Conservation (phyloP, 2,113 vertebrate species). For the Platichthys stellatus region DNA sequence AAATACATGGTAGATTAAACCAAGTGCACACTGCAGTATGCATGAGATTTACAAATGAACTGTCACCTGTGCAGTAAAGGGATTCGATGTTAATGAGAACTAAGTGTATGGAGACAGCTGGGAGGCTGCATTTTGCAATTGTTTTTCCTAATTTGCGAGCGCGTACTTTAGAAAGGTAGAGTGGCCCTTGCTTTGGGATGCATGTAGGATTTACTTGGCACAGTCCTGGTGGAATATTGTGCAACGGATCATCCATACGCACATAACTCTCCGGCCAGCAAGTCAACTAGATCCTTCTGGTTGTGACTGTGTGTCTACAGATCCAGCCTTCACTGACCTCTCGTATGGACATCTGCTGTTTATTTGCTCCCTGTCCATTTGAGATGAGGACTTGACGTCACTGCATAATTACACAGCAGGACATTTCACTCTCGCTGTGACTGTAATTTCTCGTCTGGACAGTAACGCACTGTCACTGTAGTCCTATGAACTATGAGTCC, state of each 20-base stretch:
- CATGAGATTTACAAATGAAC: slow-evolving; percentile 50
- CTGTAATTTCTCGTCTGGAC: background rate
- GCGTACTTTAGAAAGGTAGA: background rate
- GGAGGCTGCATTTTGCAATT: slow-evolving; percentile 4
- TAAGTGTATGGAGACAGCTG: slow-evolving; percentile 25
- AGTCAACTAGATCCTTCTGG: no score
- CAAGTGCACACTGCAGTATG: slow-evolving; percentile 41
- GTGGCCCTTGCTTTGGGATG: background rate
- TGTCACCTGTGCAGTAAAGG: slow-evolving; percentile 43
- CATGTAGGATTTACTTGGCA: background rate
- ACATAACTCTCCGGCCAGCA: background rate
- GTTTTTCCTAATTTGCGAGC: background rate
- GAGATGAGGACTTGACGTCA: background rate
- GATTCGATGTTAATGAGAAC: slow-evolving; percentile 44
- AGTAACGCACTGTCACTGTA: background rate
- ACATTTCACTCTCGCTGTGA: background rate
- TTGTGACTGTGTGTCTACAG: background rate
- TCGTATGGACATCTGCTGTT: background rate
- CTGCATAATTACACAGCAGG: no score
- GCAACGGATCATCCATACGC: background rate
- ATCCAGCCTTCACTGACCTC: no score
- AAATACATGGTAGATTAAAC: slow-evolving; percentile 42
- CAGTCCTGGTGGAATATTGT: background rate
- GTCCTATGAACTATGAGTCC: background rate
- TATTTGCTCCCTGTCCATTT: background rate